These are phyloP conservation scores for Chromobotia macracanthus DNA, from an alignment of 2,797 vertebrate genomes.

Conservation along the genomic window DNA sequence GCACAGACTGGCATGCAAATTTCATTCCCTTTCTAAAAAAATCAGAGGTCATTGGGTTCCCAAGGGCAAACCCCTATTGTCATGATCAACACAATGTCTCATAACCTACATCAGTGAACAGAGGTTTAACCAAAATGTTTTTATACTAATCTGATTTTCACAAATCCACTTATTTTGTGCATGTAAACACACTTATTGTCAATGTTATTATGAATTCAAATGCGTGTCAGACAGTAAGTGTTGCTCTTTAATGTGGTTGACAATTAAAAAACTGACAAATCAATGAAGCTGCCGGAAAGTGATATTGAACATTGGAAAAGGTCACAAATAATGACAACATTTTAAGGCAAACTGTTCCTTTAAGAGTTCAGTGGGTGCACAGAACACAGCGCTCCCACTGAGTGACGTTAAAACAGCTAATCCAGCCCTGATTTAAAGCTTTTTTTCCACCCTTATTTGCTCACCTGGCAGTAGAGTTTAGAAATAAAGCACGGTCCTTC, in stretches of 20 bases:
- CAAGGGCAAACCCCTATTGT: too few relatives aligned
- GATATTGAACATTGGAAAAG: neutral
- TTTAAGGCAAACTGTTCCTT: neutral
- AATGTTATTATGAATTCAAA: neutral
- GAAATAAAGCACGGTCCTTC: slow-evolving; percentile 26
- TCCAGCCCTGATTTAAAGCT: slow-evolving; percentile 8
- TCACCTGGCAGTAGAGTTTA: slow-evolving; percentile 8
- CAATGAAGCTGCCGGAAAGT: neutral
- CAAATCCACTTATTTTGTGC: too few relatives aligned
- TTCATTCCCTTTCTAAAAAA: too few relatives aligned
- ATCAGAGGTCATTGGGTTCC: too few relatives aligned
- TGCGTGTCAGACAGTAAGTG: too few relatives aligned
- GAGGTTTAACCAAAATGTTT: too few relatives aligned
- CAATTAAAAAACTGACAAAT: too few relatives aligned
- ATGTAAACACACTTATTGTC: neutral
- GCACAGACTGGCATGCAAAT: too few relatives aligned
- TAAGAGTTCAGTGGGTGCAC: neutral
- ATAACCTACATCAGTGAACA: too few relatives aligned
- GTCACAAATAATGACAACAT: neutral
- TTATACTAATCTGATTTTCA: too few relatives aligned
- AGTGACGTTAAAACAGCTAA: neutral
- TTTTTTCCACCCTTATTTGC: slow-evolving; percentile 12
- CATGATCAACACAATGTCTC: too few relatives aligned
- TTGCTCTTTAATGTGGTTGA: neutral
- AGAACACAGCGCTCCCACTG: neutral